Evolutionary conservation across 2,113 vertebrate species (phyloP).

Genomic region (Propithecus coquereli): DNA sequence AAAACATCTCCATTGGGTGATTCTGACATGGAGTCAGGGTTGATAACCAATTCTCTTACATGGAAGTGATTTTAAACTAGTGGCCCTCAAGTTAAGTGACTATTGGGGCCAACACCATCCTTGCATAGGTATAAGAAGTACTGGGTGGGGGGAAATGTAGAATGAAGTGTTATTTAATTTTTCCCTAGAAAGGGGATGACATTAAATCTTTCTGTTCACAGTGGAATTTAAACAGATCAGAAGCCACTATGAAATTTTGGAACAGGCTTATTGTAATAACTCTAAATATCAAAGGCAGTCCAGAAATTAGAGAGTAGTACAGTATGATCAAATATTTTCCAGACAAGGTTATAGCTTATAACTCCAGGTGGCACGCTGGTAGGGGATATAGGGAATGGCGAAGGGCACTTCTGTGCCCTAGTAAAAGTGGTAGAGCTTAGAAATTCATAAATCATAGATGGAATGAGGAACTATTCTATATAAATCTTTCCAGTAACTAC

Average conservation of each 20-base stretch:
- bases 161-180: neutral
- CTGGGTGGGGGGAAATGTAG: neutral
- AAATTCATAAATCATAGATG: neutral
- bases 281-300: neutral
- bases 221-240: neutral
- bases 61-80: neutral
- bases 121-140: neutral
- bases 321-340: neutral
- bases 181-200: neutral
- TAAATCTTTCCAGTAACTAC: neutral
- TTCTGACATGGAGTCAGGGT: neutral
- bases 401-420: neutral
- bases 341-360: neutral
- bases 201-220: slow-evolving; percentile 4
- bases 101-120: neutral
- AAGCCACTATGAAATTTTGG: neutral
- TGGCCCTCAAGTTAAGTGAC: neutral
- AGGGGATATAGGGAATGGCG: neutral
- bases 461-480: neutral
- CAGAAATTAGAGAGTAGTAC: neutral
- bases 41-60: neutral
- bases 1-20: neutral
- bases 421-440: neutral
- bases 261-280: neutral
- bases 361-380: neutral